Evolutionary conservation across 2,888 invertebrate genomes (phyloP).

Genomic region (Brenthis ino): DNA sequence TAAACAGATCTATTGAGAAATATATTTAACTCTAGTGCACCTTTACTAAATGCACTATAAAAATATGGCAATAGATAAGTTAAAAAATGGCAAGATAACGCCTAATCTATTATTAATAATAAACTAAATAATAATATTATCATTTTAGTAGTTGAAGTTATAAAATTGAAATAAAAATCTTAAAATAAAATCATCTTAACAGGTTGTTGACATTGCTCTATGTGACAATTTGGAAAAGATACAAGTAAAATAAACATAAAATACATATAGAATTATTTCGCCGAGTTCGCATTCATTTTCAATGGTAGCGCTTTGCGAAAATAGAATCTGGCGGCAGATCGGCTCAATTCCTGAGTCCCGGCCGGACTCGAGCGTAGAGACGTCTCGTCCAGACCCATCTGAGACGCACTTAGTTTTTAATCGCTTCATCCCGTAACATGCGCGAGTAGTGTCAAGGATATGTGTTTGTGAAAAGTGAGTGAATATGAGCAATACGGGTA

Average conservation of each 20-base stretch:
- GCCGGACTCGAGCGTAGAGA: slow-evolving; percentile 66
- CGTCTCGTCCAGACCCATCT: slow-evolving; percentile 50
- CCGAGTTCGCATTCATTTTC: slow-evolving; percentile 70
- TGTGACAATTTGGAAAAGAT: slow-evolving; percentile 3
- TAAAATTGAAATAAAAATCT: not conserved
- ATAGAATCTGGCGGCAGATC: slow-evolving; percentile 79
- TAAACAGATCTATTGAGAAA: too few relatives aligned
- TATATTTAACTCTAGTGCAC: too few relatives aligned
- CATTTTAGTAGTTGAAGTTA: not conserved
- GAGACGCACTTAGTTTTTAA: slow-evolving; percentile 25
- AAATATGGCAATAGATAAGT: too few relatives aligned
- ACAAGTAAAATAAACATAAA: slow-evolving; percentile 42
- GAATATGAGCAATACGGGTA: slow-evolving; percentile 80
- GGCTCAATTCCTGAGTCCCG: slow-evolving; percentile 72
- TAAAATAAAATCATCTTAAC: not conserved
- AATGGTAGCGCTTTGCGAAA: slow-evolving; percentile 79
- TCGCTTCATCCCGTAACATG: slow-evolving; percentile 19
- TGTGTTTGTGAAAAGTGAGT: slow-evolving; percentile 49
- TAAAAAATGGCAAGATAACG: too few relatives aligned
- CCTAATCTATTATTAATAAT: too few relatives aligned
- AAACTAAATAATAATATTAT: too few relatives aligned
- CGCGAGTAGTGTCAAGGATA: slow-evolving; percentile 37
- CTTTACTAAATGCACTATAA: too few relatives aligned
- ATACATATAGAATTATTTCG: slow-evolving; percentile 64
- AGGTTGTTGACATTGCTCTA: slow-evolving; percentile 18